Evolutionary conservation across 2,797 vertebrate genomes (phyloP).

Genomic region (Rhynchonycteris naso): DNA sequence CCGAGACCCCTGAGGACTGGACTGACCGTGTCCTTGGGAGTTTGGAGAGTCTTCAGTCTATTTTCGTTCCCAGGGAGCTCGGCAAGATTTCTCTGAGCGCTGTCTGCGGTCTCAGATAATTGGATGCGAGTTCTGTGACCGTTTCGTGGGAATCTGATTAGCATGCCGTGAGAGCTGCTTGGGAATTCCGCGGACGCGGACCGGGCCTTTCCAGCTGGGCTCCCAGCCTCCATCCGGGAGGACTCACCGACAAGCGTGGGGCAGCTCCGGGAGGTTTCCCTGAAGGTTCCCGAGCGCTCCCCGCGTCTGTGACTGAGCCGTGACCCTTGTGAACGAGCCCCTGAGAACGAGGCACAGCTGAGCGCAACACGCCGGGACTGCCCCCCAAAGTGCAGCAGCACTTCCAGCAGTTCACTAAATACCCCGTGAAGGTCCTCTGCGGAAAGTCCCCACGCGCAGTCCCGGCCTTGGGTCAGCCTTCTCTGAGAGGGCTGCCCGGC

Average conservation of each 20-base stretch:
- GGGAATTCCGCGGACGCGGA: background rate
- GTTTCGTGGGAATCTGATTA: background rate
- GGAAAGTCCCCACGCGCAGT: background rate
- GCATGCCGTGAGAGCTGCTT: background rate
- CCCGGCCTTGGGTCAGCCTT: background rate
- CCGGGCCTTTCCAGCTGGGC: background rate
- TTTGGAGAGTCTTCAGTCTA: background rate
- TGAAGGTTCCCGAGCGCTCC: background rate
- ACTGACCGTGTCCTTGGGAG: background rate
- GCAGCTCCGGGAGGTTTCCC: background rate
- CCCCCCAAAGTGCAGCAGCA: background rate
- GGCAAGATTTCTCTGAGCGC: background rate
- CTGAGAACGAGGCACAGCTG: background rate
- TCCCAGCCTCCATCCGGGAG: background rate
- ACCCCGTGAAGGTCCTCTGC: background rate
- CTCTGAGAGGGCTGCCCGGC: background rate
- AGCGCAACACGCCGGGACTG: background rate
- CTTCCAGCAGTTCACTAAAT: background rate
- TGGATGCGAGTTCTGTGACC: background rate
- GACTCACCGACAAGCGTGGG: background rate
- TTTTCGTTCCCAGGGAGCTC: background rate
- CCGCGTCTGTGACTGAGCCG: background rate
- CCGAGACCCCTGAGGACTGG: fast-evolving
- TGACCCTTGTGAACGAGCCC: background rate
- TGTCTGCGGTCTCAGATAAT: background rate